Evolutionary conservation across 2,888 invertebrate species (phyloP), one percentile per base, ranked within the genome.

Genomic region (Netelia melanura): DNA sequence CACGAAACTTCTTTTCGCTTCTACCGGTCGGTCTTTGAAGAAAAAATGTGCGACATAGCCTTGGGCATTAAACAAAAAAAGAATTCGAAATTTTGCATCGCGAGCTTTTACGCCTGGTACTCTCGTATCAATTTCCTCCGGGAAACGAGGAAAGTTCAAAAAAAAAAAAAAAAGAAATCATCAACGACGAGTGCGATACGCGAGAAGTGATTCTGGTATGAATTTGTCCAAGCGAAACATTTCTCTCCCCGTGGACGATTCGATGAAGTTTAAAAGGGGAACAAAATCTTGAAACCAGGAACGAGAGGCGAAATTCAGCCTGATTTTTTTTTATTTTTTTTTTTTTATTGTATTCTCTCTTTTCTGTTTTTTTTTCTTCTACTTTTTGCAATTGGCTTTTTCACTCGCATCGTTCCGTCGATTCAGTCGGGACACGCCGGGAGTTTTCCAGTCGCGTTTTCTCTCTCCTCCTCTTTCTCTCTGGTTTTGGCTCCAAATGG

Each of bases 141-240:
- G 25, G 72, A 10, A 17, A 38, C 10, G 48, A 48, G 3, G 21
- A 17, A 56, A 58, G 44, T 17, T 17, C 17, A 17, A 17, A 17
- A 17, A 17, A 17, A 17, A 17, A 17, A 17, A 68, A 9, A 25
- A 21, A 78, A 21, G 23, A 44, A 38, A 25, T 52, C 58, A 58
- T 65, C 44, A 25, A 25, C 48, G 14, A 17, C 38, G 14, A 3
- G 56, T 14, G 14, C 23, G 10, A 64, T 52, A 17, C 56, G 56
- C 17, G 3, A 56, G 3, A n/a, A 2, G 56, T 21, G 44, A 10
- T 14, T 61, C 21, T 25, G 30, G 30, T 5, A 30, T 48, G 72
- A 83, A 70, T 77, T 82, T 61, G 74, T 80, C 71, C 67, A 72
- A 58, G 68, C 70, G 25, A 72, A 71, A 76, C 80, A 58, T 75